Conservation (phyloP, 2,888 invertebrate genomes). For the Cantharis lateralis region DNA sequence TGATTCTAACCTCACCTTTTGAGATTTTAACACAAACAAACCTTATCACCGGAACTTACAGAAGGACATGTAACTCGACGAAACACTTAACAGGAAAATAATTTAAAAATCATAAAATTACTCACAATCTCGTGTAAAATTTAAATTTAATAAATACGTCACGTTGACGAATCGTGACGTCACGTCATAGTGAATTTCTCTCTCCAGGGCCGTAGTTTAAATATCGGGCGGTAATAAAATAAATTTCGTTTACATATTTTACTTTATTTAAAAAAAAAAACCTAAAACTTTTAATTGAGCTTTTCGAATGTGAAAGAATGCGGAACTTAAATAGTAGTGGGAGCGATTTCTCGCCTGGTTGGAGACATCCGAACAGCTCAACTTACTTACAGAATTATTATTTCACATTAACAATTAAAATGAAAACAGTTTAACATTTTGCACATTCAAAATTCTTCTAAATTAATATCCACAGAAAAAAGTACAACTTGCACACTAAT, state of each 20-base stretch:
- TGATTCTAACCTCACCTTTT: background rate
- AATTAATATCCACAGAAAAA: background rate
- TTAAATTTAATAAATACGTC: background rate
- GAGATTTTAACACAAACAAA: background rate
- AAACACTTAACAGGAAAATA: background rate
- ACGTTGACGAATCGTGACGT: background rate
- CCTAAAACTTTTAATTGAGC: background rate
- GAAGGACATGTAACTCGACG: background rate
- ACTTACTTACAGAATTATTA: background rate
- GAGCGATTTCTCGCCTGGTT: background rate
- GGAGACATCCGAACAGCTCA: background rate
- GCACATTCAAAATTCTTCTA: background rate
- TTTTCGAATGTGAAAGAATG: background rate
- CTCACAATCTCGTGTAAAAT: background rate
- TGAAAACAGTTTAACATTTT: background rate
- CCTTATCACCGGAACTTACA: background rate
- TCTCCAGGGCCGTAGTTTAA: background rate
- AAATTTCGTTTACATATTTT: background rate
- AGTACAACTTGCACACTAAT: constrained; percentile 40
- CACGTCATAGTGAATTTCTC: background rate
- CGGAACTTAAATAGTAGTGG: background rate
- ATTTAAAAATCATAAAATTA: background rate
- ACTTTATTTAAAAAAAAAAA: background rate
- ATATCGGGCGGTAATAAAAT: background rate
- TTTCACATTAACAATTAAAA: background rate